These are phyloP conservation scores for Myotis planiceps DNA, from an alignment of 2,797 vertebrate species.

Conservation along the genomic window DNA sequence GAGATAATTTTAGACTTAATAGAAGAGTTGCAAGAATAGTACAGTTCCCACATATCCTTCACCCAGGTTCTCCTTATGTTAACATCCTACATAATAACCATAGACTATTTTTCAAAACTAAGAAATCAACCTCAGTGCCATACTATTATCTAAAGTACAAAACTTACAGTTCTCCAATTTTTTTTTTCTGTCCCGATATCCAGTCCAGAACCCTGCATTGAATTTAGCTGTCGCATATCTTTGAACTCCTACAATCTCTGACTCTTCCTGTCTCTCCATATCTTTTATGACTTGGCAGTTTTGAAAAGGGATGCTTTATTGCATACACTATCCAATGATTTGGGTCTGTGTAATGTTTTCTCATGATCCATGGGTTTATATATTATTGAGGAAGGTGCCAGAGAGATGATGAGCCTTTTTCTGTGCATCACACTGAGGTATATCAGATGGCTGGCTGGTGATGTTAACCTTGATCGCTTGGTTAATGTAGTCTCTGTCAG, in stretches of 20 bases:
- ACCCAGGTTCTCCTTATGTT: neutral
- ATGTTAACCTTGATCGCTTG: neutral
- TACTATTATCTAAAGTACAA: neutral
- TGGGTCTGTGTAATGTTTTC: neutral
- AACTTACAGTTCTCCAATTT: neutral
- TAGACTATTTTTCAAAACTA: neutral
- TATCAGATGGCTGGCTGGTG: neutral
- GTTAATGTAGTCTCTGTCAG: neutral
- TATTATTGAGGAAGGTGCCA: neutral
- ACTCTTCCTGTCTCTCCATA: neutral
- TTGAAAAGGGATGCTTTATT: neutral
- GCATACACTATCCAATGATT: neutral
- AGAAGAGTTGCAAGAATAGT: conserved; percentile 11
- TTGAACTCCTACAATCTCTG: neutral
- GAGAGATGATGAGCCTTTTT: neutral
- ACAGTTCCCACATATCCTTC: neutral
- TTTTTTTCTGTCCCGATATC: neutral
- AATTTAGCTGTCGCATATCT: neutral
- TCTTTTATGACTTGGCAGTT: neutral
- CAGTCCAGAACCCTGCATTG: neutral
- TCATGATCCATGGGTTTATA: neutral
- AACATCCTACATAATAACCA: neutral
- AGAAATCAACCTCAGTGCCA: neutral
- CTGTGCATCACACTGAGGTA: too few species aligned
- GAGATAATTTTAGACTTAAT: conserved; percentile 3